Conservation (phyloP, 2,888 invertebrate genomes). For the Hyalella azteca region DNA sequence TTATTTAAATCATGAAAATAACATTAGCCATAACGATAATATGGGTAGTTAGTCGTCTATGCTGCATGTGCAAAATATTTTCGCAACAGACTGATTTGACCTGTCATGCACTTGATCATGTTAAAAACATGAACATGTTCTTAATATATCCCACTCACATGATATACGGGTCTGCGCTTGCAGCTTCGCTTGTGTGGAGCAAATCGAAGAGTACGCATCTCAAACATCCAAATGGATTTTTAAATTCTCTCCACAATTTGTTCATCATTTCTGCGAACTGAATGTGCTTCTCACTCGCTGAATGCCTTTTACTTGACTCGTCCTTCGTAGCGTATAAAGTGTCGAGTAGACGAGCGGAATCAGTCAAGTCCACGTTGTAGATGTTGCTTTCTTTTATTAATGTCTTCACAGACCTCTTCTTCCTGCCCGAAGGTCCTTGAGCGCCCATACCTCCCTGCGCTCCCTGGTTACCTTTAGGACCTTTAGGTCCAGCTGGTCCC, state of each 20-base stretch:
- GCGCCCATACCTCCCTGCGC: background rate
- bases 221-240: background rate
- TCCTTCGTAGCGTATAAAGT: background rate
- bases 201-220: background rate
- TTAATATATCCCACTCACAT: background rate
- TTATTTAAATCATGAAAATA: background rate
- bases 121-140: background rate
- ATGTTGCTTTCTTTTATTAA: background rate
- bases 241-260: slow-evolving; percentile 2
- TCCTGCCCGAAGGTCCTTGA: background rate
- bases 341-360: background rate
- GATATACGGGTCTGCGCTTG: background rate
- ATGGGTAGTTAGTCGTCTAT: background rate
- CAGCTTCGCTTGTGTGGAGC: background rate
- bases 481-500: background rate
- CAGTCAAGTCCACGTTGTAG: background rate
- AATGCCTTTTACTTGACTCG: background rate
- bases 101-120: background rate
- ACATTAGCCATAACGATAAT: background rate
- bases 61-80: too few species aligned
- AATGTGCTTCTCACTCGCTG: background rate
- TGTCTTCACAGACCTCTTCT: background rate
- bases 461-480: background rate
- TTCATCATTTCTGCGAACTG: background rate
- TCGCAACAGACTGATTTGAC: background rate